These are phyloP conservation scores for Alviniconcha marisindica DNA, from an alignment of 1,140 invertebrate genomes.

Conservation along the genomic window DNA sequence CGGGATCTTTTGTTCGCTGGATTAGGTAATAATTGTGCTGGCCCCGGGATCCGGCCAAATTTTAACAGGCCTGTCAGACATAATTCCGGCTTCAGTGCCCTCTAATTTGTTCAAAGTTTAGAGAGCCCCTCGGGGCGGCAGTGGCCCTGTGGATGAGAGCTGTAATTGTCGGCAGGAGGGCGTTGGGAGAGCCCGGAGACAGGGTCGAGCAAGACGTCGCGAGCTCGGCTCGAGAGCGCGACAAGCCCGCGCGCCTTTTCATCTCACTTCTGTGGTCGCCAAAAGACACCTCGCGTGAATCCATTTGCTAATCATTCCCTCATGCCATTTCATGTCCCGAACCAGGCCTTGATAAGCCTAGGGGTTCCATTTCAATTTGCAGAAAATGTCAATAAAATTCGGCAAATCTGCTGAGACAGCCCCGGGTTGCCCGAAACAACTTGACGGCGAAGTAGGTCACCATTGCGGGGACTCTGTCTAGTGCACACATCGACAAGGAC, in stretches of 20 bases:
- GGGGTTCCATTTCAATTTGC: no score
- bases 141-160: slow-evolving; percentile 17
- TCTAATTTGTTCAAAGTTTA: slow-evolving; percentile 49
- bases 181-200: slow-evolving; percentile 17
- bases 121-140: slow-evolving; percentile 21
- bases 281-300: background rate
- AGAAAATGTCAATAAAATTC: no score
- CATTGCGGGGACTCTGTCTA: no score
- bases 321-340: background rate
- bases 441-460: no score
- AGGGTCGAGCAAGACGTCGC: background rate
- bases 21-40: slow-evolving; percentile 45
- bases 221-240: background rate
- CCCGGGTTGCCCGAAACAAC: no score
- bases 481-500: no score
- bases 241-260: background rate
- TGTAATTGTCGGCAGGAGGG: slow-evolving; percentile 32
- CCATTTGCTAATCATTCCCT: background rate
- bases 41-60: slow-evolving; percentile 31
- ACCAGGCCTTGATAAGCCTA: no score
- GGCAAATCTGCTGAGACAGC: no score
- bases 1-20: slow-evolving; percentile 42
- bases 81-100: slow-evolving; percentile 47
- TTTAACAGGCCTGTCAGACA: slow-evolving; percentile 43
- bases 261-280: background rate